phyloP scores from a whole-genome alignment of 2,888 invertebrate species.

The Lomographa bimaculata region DNA sequence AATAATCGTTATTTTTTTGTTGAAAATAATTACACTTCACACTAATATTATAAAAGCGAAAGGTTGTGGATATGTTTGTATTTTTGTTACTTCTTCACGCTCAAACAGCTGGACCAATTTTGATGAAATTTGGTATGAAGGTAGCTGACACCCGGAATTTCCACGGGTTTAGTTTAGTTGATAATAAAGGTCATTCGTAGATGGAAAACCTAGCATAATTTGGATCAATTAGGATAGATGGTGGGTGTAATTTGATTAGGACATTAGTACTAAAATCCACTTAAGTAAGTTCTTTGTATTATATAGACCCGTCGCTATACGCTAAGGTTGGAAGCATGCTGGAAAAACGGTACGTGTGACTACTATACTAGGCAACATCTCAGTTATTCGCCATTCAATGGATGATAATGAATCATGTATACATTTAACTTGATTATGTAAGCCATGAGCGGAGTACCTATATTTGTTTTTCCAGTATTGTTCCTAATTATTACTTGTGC shows the following conservation, averaged over 20 bases:
- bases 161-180: no score
- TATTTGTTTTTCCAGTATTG: slow-evolving; percentile 13
- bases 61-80: no score
- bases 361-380: slow-evolving; percentile 10
- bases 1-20: no score
- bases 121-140: no score
- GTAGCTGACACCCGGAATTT: no score
- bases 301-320: slow-evolving; percentile 8
- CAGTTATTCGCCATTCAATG: slow-evolving; percentile 8
- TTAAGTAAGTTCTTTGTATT: slow-evolving; percentile 7
- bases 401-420: slow-evolving; percentile 4
- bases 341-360: slow-evolving; percentile 15
- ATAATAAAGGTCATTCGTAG: no score
- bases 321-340: slow-evolving; percentile 15
- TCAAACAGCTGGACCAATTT: no score
- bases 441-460: slow-evolving; percentile 12
- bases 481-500: slow-evolving; percentile 1
- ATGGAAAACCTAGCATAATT: slow-evolving; percentile 14
- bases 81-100: no score
- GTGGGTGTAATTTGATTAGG: slow-evolving; percentile 19
- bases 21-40: no score
- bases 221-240: slow-evolving; percentile 10
- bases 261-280: slow-evolving; percentile 14
- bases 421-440: slow-evolving; percentile 9
- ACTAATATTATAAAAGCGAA: no score